These are phyloP conservation scores for Aspidoscelis tigris DNA, from an alignment of 2,113 vertebrate species.

Conservation along the genomic window DNA sequence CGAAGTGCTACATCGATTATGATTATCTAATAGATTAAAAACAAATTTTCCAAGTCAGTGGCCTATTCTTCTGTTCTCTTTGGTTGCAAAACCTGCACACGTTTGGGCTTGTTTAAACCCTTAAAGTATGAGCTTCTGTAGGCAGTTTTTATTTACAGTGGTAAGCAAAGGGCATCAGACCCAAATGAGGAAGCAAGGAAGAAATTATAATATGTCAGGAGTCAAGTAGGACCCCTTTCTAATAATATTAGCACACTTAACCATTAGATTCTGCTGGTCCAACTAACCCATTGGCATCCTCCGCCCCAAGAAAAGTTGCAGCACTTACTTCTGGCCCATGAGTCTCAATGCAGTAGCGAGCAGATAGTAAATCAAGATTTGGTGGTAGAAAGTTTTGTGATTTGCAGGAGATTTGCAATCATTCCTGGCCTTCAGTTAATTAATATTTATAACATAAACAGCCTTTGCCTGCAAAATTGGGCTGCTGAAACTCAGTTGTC, in stretches of 20 bases:
- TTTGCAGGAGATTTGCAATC: not conserved
- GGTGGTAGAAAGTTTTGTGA: not conserved
- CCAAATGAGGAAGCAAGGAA: not conserved
- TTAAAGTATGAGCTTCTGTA: not conserved
- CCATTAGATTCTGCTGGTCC: not conserved
- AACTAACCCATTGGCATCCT: not conserved
- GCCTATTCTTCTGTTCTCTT: not conserved
- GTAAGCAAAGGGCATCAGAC: not conserved
- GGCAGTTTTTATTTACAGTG: not conserved
- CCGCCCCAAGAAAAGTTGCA: not conserved
- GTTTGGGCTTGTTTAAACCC: not conserved
- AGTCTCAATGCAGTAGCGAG: not conserved
- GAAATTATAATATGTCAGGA: not conserved
- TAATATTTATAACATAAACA: not conserved
- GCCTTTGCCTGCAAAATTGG: not conserved
- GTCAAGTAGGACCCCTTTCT: not conserved
- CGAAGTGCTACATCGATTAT: slow-evolving; percentile 25
- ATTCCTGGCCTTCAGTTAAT: not conserved
- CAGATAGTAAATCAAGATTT: not conserved
- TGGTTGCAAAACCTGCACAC: not conserved
- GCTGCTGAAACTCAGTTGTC: not conserved
- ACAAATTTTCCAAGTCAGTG: slow-evolving; percentile 24
- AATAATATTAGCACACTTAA: not conserved
- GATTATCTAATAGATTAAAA: slow-evolving; percentile 37
- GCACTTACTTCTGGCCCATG: not conserved